Evolutionary conservation across 2,113 vertebrate genomes (phyloP), one percentile per base, ranked within the genome.

Genomic region (Halcyon senegalensis): DNA sequence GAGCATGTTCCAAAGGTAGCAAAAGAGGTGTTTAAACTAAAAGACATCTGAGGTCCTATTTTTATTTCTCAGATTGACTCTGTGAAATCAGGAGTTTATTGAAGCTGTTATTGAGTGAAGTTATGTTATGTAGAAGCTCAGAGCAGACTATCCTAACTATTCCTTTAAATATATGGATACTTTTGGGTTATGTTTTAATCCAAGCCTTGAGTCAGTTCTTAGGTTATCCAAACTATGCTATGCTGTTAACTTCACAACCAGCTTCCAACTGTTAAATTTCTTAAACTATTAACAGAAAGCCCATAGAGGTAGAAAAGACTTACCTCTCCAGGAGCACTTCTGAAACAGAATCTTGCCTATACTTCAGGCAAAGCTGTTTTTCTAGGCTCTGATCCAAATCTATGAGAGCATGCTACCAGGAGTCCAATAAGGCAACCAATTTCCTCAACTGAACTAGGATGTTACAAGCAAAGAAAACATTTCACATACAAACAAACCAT

Each of bases 381-480:
- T 79, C 58, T 28, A 95, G 94, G 87, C 80, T 87, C n/a, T 91
- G 76, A 70, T 87, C 48, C 83, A 94, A 94, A 78, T 20, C 53
- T 63, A 9, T 64, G 53, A 72, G 16, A 92, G 10, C 14, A 46
- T 7, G 27, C 53, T 64, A 72, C 39, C 35, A 82, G 44, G 19
- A 72, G 39, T 72, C 60, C 74, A 68, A 3, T 13, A 82, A 66
- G 14, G 18, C 35, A 87, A 94, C 35, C 56, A 60, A 82, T 87
- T 92, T 82, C 66, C 83, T 84, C 35, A 89, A 39, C 77, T 64
- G 5, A 81, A 84, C 56, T 67, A 89, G 53, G 59, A 79, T 78
- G 62, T 68, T 73, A 91, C 9, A 27, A 84, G 62, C 44, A 82
- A 20, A 80, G 53, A 89, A 87, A 94, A 87, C 56, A 95, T 72